Evolutionary conservation across 2,888 invertebrate genomes (phyloP), one percentile per base, ranked within the genome.

Genomic region (Drosophila atripex): DNA sequence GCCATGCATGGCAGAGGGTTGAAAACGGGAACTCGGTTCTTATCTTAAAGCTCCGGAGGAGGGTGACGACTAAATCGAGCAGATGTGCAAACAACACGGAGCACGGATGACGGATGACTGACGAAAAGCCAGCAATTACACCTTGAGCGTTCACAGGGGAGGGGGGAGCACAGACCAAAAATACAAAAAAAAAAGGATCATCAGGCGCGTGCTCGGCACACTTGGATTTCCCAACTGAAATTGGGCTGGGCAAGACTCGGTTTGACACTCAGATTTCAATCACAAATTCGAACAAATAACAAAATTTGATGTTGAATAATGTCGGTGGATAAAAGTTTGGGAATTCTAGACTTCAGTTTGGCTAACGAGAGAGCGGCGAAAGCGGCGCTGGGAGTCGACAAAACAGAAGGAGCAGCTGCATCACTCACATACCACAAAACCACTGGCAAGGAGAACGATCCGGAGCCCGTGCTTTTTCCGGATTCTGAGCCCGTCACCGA

Each of bases 191-290:
- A 41, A 41, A 41, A 41, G 41, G 41, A 41, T 18, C 18, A 16
- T 18, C 35, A n/a, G 63, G 50, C 77, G 86, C 80, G 88, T 88
- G 88, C 83, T 63, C 64, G 79, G 65, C 89, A 65, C 77, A 80
- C 85, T 80, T 49, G 45, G 7, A 38, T 41, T 47, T 18, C 35
- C 28, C 6, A 16, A 3, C 25, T 12, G 21, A 12, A 30, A 16
- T 12, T 18, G 35, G 35, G 46, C 64, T 25, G 43, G 65, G 47
- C 32, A 39, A 49, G 57, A 21, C 41, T 55, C 18, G 59, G 21
- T 46, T 43, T 18, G 16, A 18, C 71, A 25, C 30, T 59, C 55
- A 60, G 57, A 64, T 49, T 71, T 45, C 16, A 53, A 32, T 32
- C 11, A 32, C 32, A 12, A 32, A 32, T 57, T 76, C 51, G 47